Base-by-base conservation (phyloP, 2,888 invertebrate genomes). In the Bombyx huttoni region DNA sequence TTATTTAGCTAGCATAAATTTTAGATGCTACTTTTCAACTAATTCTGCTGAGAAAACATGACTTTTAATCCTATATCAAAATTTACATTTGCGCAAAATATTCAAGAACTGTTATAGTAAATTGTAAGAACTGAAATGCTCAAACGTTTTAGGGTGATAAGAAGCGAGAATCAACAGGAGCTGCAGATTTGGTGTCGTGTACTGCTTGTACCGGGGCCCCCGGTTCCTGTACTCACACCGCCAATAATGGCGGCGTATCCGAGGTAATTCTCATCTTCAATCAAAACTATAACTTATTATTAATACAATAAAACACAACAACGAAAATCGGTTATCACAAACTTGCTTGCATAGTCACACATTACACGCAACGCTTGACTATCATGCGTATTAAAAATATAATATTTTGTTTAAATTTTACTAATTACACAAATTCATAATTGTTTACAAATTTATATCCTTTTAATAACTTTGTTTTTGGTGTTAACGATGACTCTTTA, bases 241-340 rank as follows among this genome's bases (percentile, higher is more conserved):
- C 94, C 54, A 96, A 95, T 77, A 96, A 96, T 75, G 95, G 96
- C 71, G 95, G 96, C 72, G 94, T 95, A 54, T 90, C 94, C 60
- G 95, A 96, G 94, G 95, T 95, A 91, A 89, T 55, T 54, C 47
- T 52, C 51, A 53, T 46, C 50, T 46, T 50, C 48, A 48, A 34
- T 34, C 12, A 49, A 40, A 34, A 13, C 10, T 49, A 34, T 56
- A 53, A 55, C 51, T 51, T 51, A 46, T 49, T 57, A 60, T 58
- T 60, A 56, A 61, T 58, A 59, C 61, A 58, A 54, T n/a, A 62
- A 59, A 56, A 40, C 13, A 51, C 34, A 40, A 51, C 34, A 7
- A 13, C 40, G 12, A 7, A 40, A 40, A 0, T 10, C 40, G 12
- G 12, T 40, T 7, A 40, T 40, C 40, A 40, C 40, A 10, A 12